Evolutionary conservation across 2,888 invertebrate species (phyloP).

Genomic region (Drosophila eohydei): DNA sequence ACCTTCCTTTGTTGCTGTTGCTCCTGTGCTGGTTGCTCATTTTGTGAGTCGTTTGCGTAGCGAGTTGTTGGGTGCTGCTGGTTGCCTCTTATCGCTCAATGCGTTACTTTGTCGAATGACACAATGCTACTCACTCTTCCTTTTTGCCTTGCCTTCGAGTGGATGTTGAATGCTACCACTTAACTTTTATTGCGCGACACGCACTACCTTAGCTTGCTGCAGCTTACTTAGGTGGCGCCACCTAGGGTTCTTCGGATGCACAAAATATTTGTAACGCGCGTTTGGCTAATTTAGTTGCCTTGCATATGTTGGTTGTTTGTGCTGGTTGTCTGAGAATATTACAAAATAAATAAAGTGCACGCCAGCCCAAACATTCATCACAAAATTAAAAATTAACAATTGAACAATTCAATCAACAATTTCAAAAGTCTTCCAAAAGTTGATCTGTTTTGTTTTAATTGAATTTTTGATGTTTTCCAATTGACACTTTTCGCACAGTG

Average conservation of each 20-base stretch:
- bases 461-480: constrained; percentile 14
- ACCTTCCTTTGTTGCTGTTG: constrained; percentile 4
- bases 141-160: constrained; percentile 21
- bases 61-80: constrained; percentile 31
- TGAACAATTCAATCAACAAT: constrained; percentile 21
- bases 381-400: constrained; percentile 18
- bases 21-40: constrained; percentile 49
- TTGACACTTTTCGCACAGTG: constrained; percentile 34
- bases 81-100: constrained; percentile 49
- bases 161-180: constrained; percentile 64
- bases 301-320: constrained; percentile 15
- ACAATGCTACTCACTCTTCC: constrained; percentile 32
- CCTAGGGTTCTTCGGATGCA: constrained; percentile 15
- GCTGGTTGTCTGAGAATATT: constrained; percentile 17
- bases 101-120: constrained; percentile 60
- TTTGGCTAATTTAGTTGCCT: constrained; percentile 4
- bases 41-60: constrained; percentile 59
- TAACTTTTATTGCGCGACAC: constrained; percentile 60
- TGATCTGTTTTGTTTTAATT: constrained; percentile 6
- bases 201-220: constrained; percentile 23
- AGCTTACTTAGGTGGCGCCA: constrained; percentile 9
- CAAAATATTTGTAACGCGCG: constrained; percentile 12
- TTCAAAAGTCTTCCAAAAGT: constrained; percentile 18
- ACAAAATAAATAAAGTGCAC: constrained; percentile 40
- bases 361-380: constrained; percentile 20